Conservation (phyloP, 2,113 vertebrate species). For the Nansenia antarctica region DNA sequence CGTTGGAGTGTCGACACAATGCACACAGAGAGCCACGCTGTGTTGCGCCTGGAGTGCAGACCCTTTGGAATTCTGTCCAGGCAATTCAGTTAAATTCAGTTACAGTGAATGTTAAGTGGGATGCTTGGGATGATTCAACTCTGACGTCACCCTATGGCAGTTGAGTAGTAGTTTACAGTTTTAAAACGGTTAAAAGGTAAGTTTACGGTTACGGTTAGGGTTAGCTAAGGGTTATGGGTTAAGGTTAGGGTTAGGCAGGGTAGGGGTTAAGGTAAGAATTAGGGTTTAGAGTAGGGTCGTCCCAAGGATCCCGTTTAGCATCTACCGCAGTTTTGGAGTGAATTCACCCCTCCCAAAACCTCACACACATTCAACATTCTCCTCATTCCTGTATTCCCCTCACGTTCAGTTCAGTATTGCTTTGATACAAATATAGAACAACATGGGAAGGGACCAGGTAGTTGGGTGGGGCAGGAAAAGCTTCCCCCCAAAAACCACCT, state of each 20-base stretch:
- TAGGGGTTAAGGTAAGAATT: no score
- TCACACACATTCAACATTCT: constrained; percentile 24
- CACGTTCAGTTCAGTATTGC: background rate
- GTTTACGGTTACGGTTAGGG: no score
- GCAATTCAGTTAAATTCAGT: constrained; percentile 51
- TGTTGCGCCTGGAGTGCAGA: background rate
- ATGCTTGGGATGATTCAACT: no score
- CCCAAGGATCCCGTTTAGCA: no score
- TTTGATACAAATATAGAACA: background rate
- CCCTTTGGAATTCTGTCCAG: constrained; percentile 42
- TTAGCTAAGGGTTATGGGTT: no score
- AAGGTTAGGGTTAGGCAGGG: no score
- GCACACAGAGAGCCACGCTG: background rate
- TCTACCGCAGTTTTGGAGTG: no score
- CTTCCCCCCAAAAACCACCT: background rate
- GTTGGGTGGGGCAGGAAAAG: background rate
- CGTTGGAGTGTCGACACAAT: constrained; percentile 1
- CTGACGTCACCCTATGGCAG: no score
- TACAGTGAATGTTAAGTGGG: constrained; percentile 29
- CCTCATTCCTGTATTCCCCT: constrained; percentile 6
- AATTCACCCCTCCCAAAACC: constrained; percentile 17
- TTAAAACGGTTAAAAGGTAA: no score
- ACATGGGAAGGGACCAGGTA: background rate
- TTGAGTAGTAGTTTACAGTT: no score
- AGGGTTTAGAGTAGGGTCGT: no score